These are phyloP conservation scores for Amblyopsis rosae DNA, from an alignment of 2,113 vertebrate species.

Conservation along the genomic window DNA sequence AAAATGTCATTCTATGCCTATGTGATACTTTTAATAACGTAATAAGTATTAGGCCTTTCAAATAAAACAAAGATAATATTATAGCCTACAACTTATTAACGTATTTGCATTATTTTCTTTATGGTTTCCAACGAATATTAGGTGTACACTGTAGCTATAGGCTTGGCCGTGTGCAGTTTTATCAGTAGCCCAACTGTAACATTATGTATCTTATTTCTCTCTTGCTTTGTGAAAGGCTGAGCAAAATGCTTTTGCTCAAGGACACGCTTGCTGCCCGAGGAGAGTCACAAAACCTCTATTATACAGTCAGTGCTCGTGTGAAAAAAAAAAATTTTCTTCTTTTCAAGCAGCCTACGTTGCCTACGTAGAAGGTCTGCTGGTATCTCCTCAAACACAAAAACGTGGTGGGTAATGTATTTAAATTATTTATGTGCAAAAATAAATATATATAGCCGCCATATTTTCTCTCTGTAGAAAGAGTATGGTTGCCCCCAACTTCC, in stretches of 20 bases:
- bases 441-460: conserved; percentile 1
- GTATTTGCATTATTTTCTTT: too few species aligned
- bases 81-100: too few species aligned
- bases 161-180: neutral
- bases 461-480: conserved; percentile 8
- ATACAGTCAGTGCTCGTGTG: conserved; percentile 31
- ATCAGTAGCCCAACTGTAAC: neutral
- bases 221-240: conserved; percentile 14
- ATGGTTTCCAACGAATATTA: too few species aligned
- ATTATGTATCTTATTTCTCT: conserved; percentile 8
- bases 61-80: too few species aligned
- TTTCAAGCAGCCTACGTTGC: conserved; percentile 23
- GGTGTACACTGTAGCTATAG: too few species aligned
- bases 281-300: conserved; percentile 49
- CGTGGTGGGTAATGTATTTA: conserved; percentile 8
- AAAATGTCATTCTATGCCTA: too few species aligned
- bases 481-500: too few species aligned
- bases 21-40: too few species aligned
- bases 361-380: conserved; percentile 40
- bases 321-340: conserved; percentile 33
- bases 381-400: conserved; percentile 16
- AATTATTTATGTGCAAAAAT: neutral
- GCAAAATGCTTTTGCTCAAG: conserved; percentile 39
- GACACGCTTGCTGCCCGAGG: conserved; percentile 43
- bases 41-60: too few species aligned